Evolutionary conservation across 37 sponge, comb jelly and placozoan species (phyloP).

Genomic region (Amphimedon queenslandica): DNA sequence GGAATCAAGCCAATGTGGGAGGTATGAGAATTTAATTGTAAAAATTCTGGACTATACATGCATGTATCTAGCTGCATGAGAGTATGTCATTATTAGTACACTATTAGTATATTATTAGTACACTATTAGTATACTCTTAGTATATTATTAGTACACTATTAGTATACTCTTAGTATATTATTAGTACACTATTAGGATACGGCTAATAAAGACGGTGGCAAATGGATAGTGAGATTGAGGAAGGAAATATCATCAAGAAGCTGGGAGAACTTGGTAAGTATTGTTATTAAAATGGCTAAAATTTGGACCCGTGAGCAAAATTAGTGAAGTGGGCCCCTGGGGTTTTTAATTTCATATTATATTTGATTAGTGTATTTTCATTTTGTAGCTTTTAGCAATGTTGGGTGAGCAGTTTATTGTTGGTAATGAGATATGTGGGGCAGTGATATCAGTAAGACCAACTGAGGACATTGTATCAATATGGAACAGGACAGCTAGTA

Average conservation of each 20-base stretch:
- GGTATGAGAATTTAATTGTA: conserved; percentile 28
- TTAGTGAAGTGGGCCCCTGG: too few relatives aligned
- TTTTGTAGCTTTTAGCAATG: conserved; percentile 69
- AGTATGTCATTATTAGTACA: too few relatives aligned
- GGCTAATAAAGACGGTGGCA: conserved; percentile 86
- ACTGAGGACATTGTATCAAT: conserved; percentile 86
- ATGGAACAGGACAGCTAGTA: conserved; percentile 87
- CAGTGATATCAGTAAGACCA: conserved; percentile 77
- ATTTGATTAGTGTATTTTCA: too few relatives aligned
- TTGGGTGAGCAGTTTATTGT: conserved; percentile 97
- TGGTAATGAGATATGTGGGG: conserved; percentile 96
- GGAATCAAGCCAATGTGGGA: conserved; percentile 95
- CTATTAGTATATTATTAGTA: too few relatives aligned
- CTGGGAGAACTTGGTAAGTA: conserved; percentile 86
- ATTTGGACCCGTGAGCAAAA: background rate
- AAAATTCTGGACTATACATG: background rate
- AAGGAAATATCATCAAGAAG: conserved; percentile 80
- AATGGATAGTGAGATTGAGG: conserved; percentile 90
- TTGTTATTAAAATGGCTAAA: background rate
- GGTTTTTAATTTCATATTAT: too few relatives aligned
- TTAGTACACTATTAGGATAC: conserved; percentile 64
- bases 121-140: too few relatives aligned
- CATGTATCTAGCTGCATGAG: background rate
- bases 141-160: too few relatives aligned
- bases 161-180: too few relatives aligned